Evolutionary conservation across 2,113 vertebrate species (phyloP).

Genomic region (Ptilorrhoa leucosticta): DNA sequence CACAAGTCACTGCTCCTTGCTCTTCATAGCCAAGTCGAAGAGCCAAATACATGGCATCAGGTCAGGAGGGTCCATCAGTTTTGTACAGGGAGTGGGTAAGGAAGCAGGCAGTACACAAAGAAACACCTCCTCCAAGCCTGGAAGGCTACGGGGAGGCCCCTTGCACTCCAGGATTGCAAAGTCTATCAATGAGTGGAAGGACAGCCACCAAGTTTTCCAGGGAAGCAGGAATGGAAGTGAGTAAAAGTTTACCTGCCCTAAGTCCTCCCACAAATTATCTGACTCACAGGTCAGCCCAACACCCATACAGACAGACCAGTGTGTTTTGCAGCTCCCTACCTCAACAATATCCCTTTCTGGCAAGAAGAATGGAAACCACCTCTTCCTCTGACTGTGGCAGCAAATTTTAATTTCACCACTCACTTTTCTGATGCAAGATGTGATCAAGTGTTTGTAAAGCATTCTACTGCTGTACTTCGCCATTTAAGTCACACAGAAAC

Average conservation of each 20-base stretch:
- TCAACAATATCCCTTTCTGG: background rate
- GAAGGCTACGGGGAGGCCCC: background rate
- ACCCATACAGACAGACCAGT: fast-evolving
- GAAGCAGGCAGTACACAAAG: background rate
- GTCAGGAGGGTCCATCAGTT: background rate
- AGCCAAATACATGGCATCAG: background rate
- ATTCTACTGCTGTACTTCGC: background rate
- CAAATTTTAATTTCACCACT: background rate
- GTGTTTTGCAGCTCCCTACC: background rate
- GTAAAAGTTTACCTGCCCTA: background rate
- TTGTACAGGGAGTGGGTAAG: background rate
- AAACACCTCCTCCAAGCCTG: background rate
- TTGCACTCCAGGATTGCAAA: fast-evolving
- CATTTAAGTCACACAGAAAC: background rate
- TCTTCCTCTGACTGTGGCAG: background rate
- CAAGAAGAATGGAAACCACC: background rate
- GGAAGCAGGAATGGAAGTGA: background rate
- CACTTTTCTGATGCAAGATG: background rate
- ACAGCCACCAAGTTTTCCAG: background rate
- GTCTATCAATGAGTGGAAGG: background rate
- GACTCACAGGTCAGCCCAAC: background rate
- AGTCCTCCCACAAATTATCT: background rate
- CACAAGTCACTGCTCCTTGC: background rate
- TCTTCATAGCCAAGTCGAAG: fast-evolving
- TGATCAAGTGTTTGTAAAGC: background rate